phyloP scores from a whole-genome alignment of 2,888 invertebrate species.

The Penaeus monodon region DNA sequence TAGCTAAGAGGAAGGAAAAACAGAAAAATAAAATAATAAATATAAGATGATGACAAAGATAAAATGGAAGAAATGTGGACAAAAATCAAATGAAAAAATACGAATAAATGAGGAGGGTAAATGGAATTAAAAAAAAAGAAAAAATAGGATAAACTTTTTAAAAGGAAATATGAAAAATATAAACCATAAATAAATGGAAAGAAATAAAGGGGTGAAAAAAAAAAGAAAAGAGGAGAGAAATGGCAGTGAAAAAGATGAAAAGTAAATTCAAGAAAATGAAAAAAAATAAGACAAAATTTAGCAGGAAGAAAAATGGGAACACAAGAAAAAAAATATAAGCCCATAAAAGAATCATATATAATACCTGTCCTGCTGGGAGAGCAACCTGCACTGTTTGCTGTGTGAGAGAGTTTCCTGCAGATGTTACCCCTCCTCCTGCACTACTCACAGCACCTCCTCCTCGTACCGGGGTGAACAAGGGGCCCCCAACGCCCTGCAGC shows the following conservation, averaged over 20 bases:
- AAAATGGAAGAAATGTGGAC: background rate
- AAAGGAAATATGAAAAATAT: too few relatives aligned
- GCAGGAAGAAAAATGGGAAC: too few relatives aligned
- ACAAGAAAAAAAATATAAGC: background rate
- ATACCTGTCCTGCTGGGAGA: conserved; percentile 54
- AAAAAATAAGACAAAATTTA: too few relatives aligned
- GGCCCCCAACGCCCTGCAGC: conserved; percentile 58
- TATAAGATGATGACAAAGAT: background rate
- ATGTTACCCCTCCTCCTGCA: conserved; percentile 20
- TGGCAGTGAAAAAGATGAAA: too few relatives aligned
- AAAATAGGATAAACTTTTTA: too few relatives aligned
- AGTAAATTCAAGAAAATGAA: too few relatives aligned
- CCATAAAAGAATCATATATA: background rate
- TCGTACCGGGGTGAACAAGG: conserved; percentile 50
- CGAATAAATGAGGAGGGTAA: background rate
- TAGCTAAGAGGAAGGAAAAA: too few relatives aligned
- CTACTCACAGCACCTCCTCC: conserved; percentile 24
- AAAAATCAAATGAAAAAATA: background rate
- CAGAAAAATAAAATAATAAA: too few relatives aligned
- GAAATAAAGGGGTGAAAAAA: too few relatives aligned
- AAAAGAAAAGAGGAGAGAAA: too few relatives aligned
- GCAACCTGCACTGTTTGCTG: conserved; percentile 63
- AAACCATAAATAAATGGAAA: too few relatives aligned
- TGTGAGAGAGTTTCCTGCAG: conserved; percentile 27
- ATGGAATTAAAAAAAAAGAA: too few relatives aligned